Base-by-base conservation (phyloP, 2,113 vertebrate genomes). In the Ranitomeya imitator region DNA sequence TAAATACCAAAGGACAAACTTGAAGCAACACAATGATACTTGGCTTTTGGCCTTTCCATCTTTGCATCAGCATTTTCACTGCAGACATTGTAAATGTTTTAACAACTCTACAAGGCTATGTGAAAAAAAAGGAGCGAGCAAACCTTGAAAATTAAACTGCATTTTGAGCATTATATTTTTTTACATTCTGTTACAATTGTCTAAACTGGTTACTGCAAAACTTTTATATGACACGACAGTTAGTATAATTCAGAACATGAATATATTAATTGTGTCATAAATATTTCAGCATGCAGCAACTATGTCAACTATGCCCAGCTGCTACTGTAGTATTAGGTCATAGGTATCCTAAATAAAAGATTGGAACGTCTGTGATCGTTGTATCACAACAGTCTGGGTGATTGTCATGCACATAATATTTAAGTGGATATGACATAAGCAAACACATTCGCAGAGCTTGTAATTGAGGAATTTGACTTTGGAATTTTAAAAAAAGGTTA, bases 81-180 rank as follows among this genome's bases (percentile, higher is more conserved):
- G 90, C 93, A 91, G 91, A 19, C 13, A 83, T 89, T 90, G 81
- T 93, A 93, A 93, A 93, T 93, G 93, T 93, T 94, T 31, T 93
- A 92, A 95, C 91, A 90, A 85, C 86, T 78, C 86, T 89, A 91
- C 92, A 92, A 90, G 92, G 93, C n/a, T 31, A 19, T 51, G 73
- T 63, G 90, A 59, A 90, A 81, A 81, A 85, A 91, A 77, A 57
- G 77, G 80, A 26, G 21, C 55, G 15, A 69, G 63, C n/a, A 26
- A 9, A 55, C 10, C 26, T 84, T 55, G 67, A 55, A 60, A 71
- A n/a, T 45, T 12, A 84, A 71, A 69, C 12, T 45, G 14, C 15
- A 45, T 45, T 74, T 45, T 18, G 31, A 74, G 9, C 31, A 45
- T 45, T 45, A 4, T 37, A 37, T 15, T 51, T 51, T 74, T 74